A percentile compares a stretch with the other conserved stretches of the same genome.
These are phyloP conservation scores for Eurystomus gularis DNA, from an alignment of 2,113 vertebrate genomes.

Conservation along the genomic window DNA sequence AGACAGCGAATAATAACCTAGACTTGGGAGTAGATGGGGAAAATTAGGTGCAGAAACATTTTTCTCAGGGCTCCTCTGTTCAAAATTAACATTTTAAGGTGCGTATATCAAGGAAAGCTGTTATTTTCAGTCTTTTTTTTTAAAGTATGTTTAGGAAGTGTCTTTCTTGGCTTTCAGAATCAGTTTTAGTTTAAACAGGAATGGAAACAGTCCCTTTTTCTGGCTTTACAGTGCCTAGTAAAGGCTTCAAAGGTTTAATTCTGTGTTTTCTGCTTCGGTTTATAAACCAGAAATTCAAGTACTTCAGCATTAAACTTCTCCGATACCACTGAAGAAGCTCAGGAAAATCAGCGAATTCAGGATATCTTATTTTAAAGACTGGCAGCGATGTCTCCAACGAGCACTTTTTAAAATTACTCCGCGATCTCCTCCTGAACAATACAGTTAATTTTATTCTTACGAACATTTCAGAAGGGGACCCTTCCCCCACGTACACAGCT, in stretches of 20 bases:
- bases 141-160: not conserved
- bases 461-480: not conserved
- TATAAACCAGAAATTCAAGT: not conserved
- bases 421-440: not conserved
- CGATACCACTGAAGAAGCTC: not conserved
- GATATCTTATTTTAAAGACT: not conserved
- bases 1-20: not conserved
- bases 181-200: not conserved
- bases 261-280: not conserved
- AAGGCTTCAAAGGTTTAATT: not conserved
- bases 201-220: not conserved
- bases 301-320: not conserved
- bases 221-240: not conserved
- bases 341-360: not conserved
- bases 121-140: rapidly evolving
- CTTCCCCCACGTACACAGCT: not conserved
- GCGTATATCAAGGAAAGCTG: rapidly evolving
- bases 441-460: not conserved
- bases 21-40: not conserved
- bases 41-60: not conserved
- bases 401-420: not conserved
- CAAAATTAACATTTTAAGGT: not conserved
- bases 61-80: not conserved
- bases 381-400: rapidly evolving
- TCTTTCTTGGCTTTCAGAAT: not conserved